Percentiles rank a stretch among this genome's conserved stretches.
phyloP scores from a whole-genome alignment of 2,797 vertebrate genomes.

The Pitangus sulphuratus region DNA sequence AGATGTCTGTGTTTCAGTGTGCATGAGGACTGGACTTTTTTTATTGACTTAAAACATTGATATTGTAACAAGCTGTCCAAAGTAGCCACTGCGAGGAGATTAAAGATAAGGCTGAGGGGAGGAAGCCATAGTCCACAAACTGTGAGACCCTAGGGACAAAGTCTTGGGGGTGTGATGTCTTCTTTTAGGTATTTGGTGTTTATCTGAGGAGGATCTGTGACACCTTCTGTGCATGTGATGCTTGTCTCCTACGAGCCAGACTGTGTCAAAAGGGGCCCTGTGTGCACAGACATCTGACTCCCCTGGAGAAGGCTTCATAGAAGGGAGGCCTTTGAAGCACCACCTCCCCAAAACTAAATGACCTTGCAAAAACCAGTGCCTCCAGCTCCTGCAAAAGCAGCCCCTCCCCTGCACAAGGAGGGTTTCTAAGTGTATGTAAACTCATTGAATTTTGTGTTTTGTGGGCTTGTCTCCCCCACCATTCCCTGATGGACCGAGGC shows the following conservation, averaged over 20 bases:
- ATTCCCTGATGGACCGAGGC: neutral
- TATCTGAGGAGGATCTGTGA: too few species aligned
- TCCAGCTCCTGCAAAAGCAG: neutral
- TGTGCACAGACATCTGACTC: neutral
- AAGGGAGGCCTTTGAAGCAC: neutral
- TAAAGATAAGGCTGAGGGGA: neutral
- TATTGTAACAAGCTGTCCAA: neutral
- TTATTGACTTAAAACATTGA: neutral
- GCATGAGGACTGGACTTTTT: neutral
- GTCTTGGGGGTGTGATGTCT: neutral
- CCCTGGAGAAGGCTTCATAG: neutral
- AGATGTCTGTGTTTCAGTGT: neutral
- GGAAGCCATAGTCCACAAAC: neutral
- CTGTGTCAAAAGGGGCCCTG: neutral
- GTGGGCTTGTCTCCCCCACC: neutral
- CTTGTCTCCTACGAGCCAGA: neutral
- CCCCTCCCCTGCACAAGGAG: neutral
- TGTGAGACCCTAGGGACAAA: neutral
- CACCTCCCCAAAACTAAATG: neutral
- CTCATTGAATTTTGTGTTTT: neutral
- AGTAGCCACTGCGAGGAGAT: neutral
- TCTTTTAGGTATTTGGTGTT: neutral
- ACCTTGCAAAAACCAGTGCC: neutral
- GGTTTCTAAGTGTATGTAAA: neutral
- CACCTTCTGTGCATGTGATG: neutral